Evolutionary conservation across 2,113 vertebrate genomes (phyloP).

Genomic region (Anguilla rostrata): DNA sequence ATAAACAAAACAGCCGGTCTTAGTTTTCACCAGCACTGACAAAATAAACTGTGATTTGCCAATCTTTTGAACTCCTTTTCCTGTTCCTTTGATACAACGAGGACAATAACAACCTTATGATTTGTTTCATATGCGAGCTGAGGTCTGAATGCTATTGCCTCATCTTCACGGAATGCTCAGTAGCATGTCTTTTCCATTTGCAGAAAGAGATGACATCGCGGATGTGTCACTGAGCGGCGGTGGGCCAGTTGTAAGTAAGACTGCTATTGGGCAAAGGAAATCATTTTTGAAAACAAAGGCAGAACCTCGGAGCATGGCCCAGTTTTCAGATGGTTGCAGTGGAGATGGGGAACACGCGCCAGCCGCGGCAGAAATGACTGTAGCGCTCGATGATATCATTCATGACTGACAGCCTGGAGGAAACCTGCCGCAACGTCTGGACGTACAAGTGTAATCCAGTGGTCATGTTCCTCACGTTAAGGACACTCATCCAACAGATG

Average conservation of each 20-base stretch:
- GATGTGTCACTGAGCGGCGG: slow-evolving; percentile 16
- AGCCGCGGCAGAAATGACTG: slow-evolving; percentile 18
- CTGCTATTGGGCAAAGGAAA: neutral
- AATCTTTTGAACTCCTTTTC: neutral
- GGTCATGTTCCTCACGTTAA: neutral
- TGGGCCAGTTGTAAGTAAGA: neutral
- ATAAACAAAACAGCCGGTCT: no score
- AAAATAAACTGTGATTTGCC: no score
- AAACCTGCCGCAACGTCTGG: slow-evolving; percentile 18
- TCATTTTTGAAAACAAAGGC: neutral
- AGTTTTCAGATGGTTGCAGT: slow-evolving; percentile 11
- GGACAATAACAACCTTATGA: neutral
- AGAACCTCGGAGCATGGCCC: neutral
- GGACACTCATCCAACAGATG: neutral
- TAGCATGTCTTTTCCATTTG: neutral
- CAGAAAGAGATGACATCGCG: slow-evolving; percentile 22
- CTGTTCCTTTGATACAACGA: neutral
- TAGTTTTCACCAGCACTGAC: no score
- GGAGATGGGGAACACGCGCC: neutral
- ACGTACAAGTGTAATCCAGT: neutral
- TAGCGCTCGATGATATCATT: slow-evolving; percentile 9
- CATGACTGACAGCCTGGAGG: neutral
- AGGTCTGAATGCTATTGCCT: neutral
- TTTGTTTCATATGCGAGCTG: neutral
- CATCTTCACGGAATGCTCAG: neutral